These are phyloP conservation scores for Ictalurus furcatus DNA, from an alignment of 2,113 vertebrate genomes.

Conservation along the genomic window DNA sequence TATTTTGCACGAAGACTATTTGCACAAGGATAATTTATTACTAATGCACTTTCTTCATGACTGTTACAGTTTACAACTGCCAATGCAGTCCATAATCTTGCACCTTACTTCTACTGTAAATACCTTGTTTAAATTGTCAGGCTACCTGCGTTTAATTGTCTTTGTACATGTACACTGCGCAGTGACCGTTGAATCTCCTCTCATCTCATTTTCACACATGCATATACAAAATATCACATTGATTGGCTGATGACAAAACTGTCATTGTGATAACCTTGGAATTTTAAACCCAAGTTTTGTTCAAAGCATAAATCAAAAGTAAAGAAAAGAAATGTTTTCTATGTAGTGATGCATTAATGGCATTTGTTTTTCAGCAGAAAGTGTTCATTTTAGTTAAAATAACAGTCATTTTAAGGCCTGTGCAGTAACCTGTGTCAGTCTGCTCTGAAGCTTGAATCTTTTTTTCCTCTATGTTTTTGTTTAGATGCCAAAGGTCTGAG, in stretches of 20 bases:
- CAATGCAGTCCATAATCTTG: too few species aligned
- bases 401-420: not conserved
- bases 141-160: too few species aligned
- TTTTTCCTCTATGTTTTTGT: not conserved
- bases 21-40: too few species aligned
- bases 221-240: not conserved
- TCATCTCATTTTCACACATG: not conserved
- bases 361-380: not conserved
- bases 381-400: not conserved
- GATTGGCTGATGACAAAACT: not conserved
- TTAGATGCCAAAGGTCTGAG: constrained; percentile 88
- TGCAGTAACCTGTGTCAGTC: not conserved
- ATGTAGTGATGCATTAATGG: not conserved
- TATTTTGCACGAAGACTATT: too few species aligned
- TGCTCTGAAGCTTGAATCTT: not conserved
- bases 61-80: too few species aligned
- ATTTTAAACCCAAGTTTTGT: not conserved
- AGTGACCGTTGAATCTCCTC: too few species aligned
- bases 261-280: not conserved
- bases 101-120: too few species aligned
- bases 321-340: not conserved
- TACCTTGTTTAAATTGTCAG: too few species aligned
- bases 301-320: not conserved
- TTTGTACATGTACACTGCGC: too few species aligned
- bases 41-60: too few species aligned